Conservation (phyloP, 2,113 vertebrate species). For the Tupaia tana region DNA sequence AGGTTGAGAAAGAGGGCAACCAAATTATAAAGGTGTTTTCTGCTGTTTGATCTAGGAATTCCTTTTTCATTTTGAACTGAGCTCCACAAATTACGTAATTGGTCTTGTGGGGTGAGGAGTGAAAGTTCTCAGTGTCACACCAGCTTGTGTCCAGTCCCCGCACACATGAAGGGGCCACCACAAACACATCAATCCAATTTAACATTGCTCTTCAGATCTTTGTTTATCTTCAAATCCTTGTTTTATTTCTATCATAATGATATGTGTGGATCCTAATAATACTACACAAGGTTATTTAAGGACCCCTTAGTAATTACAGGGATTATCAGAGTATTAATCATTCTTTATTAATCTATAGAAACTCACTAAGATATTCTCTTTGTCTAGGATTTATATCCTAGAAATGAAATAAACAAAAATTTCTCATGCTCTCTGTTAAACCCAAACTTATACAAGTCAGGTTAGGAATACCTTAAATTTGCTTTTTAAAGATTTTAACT, state of each 20-base stretch:
- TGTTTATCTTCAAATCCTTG: not conserved
- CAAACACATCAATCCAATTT: not conserved
- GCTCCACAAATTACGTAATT: not conserved
- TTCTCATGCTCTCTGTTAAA: not conserved
- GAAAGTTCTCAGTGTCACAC: not conserved
- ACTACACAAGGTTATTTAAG: not conserved
- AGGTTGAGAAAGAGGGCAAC: not conserved
- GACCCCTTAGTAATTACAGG: not conserved
- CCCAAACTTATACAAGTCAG: not conserved
- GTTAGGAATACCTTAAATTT: not conserved
- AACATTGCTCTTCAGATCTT: not conserved
- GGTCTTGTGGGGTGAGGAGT: not conserved
- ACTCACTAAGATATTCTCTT: slow-evolving; percentile 18
- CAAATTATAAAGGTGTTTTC: not conserved
- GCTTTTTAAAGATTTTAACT: not conserved
- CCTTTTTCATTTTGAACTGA: not conserved
- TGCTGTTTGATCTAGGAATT: not conserved
- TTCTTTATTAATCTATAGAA: not conserved
- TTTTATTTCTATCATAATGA: not conserved
- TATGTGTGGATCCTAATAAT: not conserved
- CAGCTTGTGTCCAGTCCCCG: not conserved
- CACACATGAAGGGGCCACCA: not conserved
- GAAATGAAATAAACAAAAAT: slow-evolving; percentile 30
- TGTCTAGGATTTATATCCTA: not conserved
- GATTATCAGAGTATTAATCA: not conserved